A percentile compares a stretch with the other conserved stretches of the same genome.
These are phyloP conservation scores for Paguma larvata DNA, from an alignment of 2,797 vertebrate genomes.

Conservation along the genomic window DNA sequence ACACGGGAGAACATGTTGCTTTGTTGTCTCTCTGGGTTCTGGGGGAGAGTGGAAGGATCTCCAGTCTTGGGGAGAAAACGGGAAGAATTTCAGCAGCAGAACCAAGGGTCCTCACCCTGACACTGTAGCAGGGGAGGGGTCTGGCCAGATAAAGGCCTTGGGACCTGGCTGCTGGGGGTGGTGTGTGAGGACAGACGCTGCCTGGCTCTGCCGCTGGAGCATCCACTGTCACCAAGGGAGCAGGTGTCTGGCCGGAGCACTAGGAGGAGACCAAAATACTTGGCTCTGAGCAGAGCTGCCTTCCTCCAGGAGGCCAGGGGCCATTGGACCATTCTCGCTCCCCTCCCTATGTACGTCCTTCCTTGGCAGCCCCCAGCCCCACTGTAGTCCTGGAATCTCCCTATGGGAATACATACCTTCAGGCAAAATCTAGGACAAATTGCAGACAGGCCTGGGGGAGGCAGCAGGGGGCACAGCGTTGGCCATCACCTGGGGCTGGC, in stretches of 20 bases:
- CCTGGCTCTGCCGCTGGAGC: neutral
- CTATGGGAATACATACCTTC: neutral
- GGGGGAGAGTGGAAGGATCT: neutral
- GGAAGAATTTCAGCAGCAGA: neutral
- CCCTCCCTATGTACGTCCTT: neutral
- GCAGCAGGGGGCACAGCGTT: neutral
- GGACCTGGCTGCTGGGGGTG: neutral
- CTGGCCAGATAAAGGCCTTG: neutral
- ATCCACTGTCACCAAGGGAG: neutral
- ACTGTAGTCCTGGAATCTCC: neutral
- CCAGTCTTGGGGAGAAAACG: neutral
- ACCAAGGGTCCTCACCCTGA: neutral
- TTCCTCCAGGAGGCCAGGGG: neutral
- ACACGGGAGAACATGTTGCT: neutral
- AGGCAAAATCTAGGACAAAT: neutral
- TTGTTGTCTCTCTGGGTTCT: neutral
- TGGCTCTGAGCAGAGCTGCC: neutral
- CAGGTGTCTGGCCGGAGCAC: neutral
- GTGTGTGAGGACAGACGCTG: neutral
- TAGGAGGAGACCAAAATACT: neutral
- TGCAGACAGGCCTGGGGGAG: neutral
- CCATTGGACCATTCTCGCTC: neutral
- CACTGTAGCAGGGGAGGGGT: neutral
- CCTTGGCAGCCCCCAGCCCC: neutral
- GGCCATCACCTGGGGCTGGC: neutral